Base-by-base conservation (phyloP, 2,888 invertebrate genomes). In the Heliconius erato region DNA sequence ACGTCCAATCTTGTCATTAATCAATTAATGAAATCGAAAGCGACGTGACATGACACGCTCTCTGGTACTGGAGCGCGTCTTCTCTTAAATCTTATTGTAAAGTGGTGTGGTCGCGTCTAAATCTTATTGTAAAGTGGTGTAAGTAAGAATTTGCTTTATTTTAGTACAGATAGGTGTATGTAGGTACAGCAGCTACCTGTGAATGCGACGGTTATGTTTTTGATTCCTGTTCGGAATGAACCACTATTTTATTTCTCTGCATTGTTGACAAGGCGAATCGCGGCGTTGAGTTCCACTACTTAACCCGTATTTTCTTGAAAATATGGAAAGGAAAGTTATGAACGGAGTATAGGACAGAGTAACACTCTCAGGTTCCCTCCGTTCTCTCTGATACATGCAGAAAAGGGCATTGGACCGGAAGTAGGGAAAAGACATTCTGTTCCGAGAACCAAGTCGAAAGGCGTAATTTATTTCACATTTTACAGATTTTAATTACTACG, bases 21-120 rank as follows among this genome's bases (percentile, higher is more conserved):
- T 94, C 94, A 93, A 94, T 94, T 94, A 91, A 85, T 86, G 90
- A 92, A 93, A 94, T 90, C 87, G 93, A 94, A 94, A 94, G 93
- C 88, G 91, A 91, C 83, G 65, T 82, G 74, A 80, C 74, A 81
- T 82, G 80, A 74, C 80, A 81, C 69, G 78, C 26, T 78, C 77
- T 78, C 63, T 65, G 72, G 65, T 69, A 69, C 74, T 80, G 40
- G n/a, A 40, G 76, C 16, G n/a, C 16, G 44, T 49, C n/a, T n/a
- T n/a, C n/a, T n/a, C n/a, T n/a, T n/a, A n/a, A n/a, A n/a, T n/a
- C 6, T 72, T 26, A 44, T 16, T 44, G 12, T 28, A 49, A 44
- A 72, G 7, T 28, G 72, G 44, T 26, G 26, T 72, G n/a, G n/a
- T n/a, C 16, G n/a, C 16, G 44, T 49, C n/a, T n/a, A n/a, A n/a